These are phyloP conservation scores for Acanthornis magna DNA, from an alignment of 2,797 vertebrate species.

Conservation along the genomic window DNA sequence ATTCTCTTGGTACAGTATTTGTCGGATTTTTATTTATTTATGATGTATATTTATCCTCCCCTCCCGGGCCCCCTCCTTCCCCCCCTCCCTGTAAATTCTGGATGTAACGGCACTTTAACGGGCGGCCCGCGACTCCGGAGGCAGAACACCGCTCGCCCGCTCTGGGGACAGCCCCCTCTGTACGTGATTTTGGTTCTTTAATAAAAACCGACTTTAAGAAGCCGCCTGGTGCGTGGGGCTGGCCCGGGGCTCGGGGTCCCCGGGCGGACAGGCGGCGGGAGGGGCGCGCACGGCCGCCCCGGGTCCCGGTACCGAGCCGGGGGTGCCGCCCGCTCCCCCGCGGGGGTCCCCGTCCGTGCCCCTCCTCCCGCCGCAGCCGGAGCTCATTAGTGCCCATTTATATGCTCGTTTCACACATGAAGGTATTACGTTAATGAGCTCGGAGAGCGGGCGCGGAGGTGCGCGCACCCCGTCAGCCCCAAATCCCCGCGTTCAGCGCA, in stretches of 20 bases:
- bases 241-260: neutral
- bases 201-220: constrained; percentile 58
- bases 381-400: constrained; percentile 54
- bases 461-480: neutral
- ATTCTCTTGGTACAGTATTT: constrained; percentile 80
- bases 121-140: constrained; percentile 58
- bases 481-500: neutral
- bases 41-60: constrained; percentile 74
- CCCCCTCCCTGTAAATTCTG: constrained; percentile 74
- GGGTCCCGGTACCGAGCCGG: neutral
- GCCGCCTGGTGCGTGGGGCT: neutral
- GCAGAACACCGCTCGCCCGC: constrained; percentile 42
- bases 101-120: constrained; percentile 94
- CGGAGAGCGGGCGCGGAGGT: neutral
- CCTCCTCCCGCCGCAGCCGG: neutral
- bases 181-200: constrained; percentile 72
- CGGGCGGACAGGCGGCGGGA: neutral
- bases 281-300: neutral
- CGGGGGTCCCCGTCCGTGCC: neutral
- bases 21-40: constrained; percentile 77
- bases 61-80: neutral
- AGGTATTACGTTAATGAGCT: constrained; percentile 39
- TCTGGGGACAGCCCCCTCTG: constrained; percentile 67
- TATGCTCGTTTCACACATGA: constrained; percentile 51
- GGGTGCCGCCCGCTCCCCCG: neutral